A percentile compares a stretch with the other conserved stretches of the same genome.
These are phyloP conservation scores for Glomeris maerens DNA, from an alignment of 1,140 invertebrate genomes.

Conservation along the genomic window DNA sequence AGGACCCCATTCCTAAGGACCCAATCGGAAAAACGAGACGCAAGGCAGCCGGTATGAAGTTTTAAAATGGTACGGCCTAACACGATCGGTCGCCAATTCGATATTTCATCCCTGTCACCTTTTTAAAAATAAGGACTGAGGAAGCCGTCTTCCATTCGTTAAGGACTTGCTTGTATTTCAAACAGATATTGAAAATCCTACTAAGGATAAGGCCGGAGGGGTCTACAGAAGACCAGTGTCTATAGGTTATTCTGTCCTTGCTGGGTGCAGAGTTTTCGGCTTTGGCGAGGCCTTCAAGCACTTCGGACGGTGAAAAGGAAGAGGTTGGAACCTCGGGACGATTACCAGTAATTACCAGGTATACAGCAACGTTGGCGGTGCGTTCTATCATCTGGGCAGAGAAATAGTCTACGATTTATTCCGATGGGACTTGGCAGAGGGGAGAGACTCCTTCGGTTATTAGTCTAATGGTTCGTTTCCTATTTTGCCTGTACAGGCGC, in stretches of 20 bases:
- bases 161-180: not conserved
- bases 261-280: slow-evolving; percentile 11
- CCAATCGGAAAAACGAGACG: slow-evolving; percentile 4
- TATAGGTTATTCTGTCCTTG: slow-evolving; percentile 9
- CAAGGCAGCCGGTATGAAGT: slow-evolving; percentile 14
- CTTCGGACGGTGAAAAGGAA: too few species aligned
- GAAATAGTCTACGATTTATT: too few species aligned
- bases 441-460: too few species aligned
- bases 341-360: too few species aligned
- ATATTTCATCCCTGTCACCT: slow-evolving; percentile 11
- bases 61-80: slow-evolving; percentile 13
- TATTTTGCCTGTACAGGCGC: too few species aligned
- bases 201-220: not conserved
- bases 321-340: too few species aligned
- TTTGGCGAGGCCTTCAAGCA: not conserved
- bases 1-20: not conserved
- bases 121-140: slow-evolving; percentile 20
- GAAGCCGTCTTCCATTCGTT: slow-evolving; percentile 12
- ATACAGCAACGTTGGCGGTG: too few species aligned
- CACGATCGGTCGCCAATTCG: slow-evolving; percentile 21
- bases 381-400: too few species aligned
- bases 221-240: not conserved
- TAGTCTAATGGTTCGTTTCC: too few species aligned
- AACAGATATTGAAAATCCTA: not conserved
- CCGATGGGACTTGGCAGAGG: too few species aligned